Percentiles rank a stretch among this genome's conserved stretches.
phyloP scores from a whole-genome alignment of 2,797 vertebrate species.

The Etheostoma nigrum region DNA sequence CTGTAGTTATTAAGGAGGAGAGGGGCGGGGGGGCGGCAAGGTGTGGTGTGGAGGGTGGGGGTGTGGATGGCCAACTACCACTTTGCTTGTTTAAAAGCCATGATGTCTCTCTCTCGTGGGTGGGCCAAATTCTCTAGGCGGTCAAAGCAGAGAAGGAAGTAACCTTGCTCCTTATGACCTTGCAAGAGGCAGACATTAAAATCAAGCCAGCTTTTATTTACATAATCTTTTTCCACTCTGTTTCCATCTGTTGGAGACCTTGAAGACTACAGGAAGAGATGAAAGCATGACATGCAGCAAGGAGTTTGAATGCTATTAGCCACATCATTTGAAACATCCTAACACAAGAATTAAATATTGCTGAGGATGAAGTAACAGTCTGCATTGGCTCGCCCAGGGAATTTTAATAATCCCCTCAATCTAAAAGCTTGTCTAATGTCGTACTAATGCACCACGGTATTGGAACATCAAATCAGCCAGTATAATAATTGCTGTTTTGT shows the following conservation, averaged over 20 bases:
- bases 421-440: constrained; percentile 60
- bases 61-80: no score
- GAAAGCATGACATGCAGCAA: constrained; percentile 11
- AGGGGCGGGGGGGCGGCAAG: no score
- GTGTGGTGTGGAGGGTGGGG: no score
- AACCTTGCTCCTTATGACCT: constrained; percentile 1
- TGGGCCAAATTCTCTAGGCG: no score
- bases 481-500: constrained; percentile 28
- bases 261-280: constrained; percentile 1
- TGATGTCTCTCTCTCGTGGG: no score
- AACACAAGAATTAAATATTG: constrained; percentile 42
- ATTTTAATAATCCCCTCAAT: constrained; percentile 67
- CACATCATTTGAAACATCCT: constrained; percentile 25
- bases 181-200: constrained; percentile 6
- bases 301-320: constrained; percentile 8
- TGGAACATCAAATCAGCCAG: constrained; percentile 30
- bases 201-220: constrained; percentile 5
- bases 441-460: constrained; percentile 43
- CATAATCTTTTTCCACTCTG: neutral
- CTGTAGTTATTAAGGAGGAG: no score
- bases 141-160: no score
- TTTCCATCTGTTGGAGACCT: constrained; percentile 26
- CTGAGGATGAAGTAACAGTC: constrained; percentile 24
- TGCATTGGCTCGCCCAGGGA: constrained; percentile 47
- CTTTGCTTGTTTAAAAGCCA: no score